A percentile compares a stretch with the other conserved stretches of the same genome.
Conservation (phyloP, 2,113 vertebrate species). For the Pygoscelis antarcticus region DNA sequence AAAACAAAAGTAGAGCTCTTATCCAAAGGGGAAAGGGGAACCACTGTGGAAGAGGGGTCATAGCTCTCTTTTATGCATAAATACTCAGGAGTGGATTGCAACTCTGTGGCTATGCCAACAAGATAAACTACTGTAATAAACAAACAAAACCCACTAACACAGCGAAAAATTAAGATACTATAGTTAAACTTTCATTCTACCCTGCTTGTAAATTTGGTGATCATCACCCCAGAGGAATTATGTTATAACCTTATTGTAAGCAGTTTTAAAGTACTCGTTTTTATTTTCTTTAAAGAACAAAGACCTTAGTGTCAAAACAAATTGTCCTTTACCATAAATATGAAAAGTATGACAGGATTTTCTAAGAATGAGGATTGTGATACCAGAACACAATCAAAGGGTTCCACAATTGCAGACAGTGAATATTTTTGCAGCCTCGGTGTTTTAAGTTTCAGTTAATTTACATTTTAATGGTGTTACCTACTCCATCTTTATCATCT, state of each 20-base stretch:
- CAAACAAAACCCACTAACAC: neutral
- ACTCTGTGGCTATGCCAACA: neutral
- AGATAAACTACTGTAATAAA: neutral
- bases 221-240: neutral
- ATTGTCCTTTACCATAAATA: neutral
- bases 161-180: neutral
- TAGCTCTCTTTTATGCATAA: neutral
- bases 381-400: neutral
- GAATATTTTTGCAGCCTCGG: neutral
- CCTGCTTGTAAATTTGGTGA: neutral
- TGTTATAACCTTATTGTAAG: neutral
- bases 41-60: neutral
- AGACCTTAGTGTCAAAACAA: neutral
- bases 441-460: neutral
- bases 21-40: neutral
- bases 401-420: neutral
- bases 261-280: neutral
- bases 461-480: neutral
- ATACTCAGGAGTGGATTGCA: neutral
- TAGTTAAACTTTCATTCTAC: neutral
- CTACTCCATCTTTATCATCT: neutral
- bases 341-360: neutral
- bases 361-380: neutral
- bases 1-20: neutral
- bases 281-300: neutral